phyloP scores from a whole-genome alignment of 2,113 vertebrate species.

The Cepphus grylle region DNA sequence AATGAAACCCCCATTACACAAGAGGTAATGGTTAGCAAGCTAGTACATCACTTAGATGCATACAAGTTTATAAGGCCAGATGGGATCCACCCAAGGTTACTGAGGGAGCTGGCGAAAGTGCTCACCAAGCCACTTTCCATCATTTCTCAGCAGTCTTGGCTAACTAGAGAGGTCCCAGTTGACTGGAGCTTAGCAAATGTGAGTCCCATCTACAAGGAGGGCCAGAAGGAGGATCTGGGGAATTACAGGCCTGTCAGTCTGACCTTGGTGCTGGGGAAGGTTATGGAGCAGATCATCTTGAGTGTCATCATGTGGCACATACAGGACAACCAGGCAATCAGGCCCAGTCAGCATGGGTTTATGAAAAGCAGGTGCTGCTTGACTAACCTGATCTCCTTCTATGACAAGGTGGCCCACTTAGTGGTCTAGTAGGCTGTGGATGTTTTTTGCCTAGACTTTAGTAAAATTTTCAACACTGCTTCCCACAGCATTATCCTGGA shows the following conservation, averaged over 20 bases:
- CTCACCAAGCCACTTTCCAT: neutral
- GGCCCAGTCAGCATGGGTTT: neutral
- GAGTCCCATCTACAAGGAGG: neutral
- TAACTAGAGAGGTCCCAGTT: neutral
- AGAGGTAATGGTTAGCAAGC: neutral
- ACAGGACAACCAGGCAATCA: neutral
- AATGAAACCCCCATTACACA: neutral
- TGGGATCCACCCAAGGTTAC: neutral
- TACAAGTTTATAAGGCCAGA: neutral
- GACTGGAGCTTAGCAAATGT: neutral
- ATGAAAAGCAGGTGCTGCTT: neutral
- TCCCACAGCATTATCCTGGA: too few species aligned
- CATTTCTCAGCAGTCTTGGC: neutral
- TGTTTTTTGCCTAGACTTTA: too few species aligned
- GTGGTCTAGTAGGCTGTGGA: neutral
- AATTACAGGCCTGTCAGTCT: neutral
- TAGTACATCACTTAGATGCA: neutral
- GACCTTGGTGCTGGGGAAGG: neutral
- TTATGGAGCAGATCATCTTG: neutral
- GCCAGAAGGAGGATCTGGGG: neutral
- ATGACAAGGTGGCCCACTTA: neutral
- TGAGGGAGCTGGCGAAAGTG: neutral
- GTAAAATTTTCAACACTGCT: too few species aligned
- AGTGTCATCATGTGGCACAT: neutral
- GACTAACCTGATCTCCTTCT: neutral